Conservation (phyloP, 2,888 invertebrate species). For the Sisyra nigra region DNA sequence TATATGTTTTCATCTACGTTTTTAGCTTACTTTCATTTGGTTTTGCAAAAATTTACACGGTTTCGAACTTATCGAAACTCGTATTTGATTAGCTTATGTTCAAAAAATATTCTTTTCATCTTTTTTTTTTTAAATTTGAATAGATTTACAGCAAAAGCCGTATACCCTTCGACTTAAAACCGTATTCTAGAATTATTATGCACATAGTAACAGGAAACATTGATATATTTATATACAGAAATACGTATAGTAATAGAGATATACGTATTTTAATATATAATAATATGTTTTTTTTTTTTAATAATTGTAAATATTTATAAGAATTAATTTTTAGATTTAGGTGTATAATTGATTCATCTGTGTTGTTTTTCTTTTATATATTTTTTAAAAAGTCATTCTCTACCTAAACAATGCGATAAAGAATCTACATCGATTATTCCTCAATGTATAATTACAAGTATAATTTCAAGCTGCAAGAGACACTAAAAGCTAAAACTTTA, state of each 20-base stretch:
- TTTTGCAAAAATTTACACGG: too few species aligned
- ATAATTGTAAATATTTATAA: too few species aligned
- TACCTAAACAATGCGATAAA: conserved; percentile 6
- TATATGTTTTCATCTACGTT: too few species aligned
- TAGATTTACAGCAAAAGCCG: neutral
- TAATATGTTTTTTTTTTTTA: neutral
- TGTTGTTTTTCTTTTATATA: conserved; percentile 1
- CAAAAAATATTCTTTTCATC: too few species aligned
- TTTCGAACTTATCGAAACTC: neutral
- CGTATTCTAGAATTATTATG: conserved; percentile 15
- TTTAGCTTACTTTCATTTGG: too few species aligned
- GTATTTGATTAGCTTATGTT: neutral
- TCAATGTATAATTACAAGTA: conserved; percentile 3
- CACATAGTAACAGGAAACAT: conserved; percentile 32
- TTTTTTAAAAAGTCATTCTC: conserved; percentile 2
- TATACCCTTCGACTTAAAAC: neutral
- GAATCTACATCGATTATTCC: conserved; percentile 4
- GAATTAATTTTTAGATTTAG: too few species aligned
- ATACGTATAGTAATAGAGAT: conserved; percentile 10
- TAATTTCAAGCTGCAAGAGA: conserved; percentile 7
- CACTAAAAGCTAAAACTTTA: conserved; percentile 7
- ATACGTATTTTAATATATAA: conserved; percentile 8
- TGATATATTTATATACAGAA: conserved; percentile 22
- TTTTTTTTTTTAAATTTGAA: neutral
- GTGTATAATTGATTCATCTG: neutral